Conservation (phyloP, 1,140 invertebrate species). For the Caenorhabditis remanei region DNA sequence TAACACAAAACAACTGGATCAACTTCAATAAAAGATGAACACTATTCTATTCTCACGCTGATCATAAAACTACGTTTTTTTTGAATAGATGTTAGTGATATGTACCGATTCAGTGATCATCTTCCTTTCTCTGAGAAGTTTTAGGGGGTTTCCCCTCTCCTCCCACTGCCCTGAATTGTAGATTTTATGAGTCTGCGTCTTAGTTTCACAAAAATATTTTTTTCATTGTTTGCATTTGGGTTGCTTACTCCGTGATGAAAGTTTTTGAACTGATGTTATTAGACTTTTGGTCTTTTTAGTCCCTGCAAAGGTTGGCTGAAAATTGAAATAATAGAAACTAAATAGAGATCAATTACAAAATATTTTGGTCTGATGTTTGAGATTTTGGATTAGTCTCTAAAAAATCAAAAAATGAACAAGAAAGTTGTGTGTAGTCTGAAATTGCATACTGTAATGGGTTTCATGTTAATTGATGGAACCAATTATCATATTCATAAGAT, state of each 20-base stretch:
- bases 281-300: conserved; percentile 28
- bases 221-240: conserved; percentile 41
- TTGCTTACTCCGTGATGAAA: conserved; percentile 8
- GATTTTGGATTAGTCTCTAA: too few relatives aligned
- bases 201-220: background rate
- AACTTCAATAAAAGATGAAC: conserved; percentile 6
- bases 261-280: conserved; percentile 29
- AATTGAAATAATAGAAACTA: background rate
- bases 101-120: background rate
- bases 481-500: too few relatives aligned
- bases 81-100: background rate
- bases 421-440: too few relatives aligned
- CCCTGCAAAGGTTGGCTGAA: background rate
- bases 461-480: too few relatives aligned
- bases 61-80: conserved; percentile 11
- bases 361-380: background rate
- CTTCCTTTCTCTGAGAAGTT: conserved; percentile 1
- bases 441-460: too few relatives aligned
- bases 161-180: conserved; percentile 28
- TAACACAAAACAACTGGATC: conserved; percentile 1
- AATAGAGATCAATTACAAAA: background rate
- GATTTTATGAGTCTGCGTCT: conserved; percentile 38
- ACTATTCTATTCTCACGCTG: background rate
- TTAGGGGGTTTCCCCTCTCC: background rate
- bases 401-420: too few relatives aligned